Evolutionary conservation across 2,888 invertebrate genomes (phyloP).

Genomic region (Limenitis camilla): DNA sequence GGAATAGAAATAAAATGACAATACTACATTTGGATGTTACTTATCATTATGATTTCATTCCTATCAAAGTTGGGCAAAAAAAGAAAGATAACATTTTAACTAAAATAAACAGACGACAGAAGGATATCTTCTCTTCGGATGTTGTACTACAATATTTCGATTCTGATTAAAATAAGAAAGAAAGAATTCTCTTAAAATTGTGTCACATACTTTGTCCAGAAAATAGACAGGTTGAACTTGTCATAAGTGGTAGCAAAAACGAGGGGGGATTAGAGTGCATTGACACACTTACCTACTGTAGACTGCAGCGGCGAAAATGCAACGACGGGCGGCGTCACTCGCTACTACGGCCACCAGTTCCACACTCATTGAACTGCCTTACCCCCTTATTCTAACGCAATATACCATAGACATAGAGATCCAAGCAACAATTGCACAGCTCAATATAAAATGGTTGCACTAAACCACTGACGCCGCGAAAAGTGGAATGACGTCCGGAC

Average conservation of each 20-base stretch:
- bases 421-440: slow-evolving; percentile 33
- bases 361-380: slow-evolving; percentile 43
- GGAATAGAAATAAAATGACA: too few relatives aligned
- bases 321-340: slow-evolving; percentile 51
- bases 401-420: slow-evolving; percentile 28
- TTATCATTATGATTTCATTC: too few relatives aligned
- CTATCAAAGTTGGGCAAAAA: too few relatives aligned
- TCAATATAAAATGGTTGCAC: slow-evolving; percentile 43
- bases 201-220: slow-evolving; percentile 24
- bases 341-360: slow-evolving; percentile 51
- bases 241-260: slow-evolving; percentile 62
- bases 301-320: slow-evolving; percentile 66
- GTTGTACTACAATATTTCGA: too few relatives aligned
- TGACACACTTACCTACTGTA: slow-evolving; percentile 72
- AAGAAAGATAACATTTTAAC: too few relatives aligned
- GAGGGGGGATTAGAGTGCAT: slow-evolving; percentile 68
- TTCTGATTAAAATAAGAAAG: too few relatives aligned
- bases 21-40: too few relatives aligned
- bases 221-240: slow-evolving; percentile 59
- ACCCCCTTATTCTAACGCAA: slow-evolving; percentile 24
- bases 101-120: too few relatives aligned
- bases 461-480: slow-evolving; percentile 64
- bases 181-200: too few relatives aligned
- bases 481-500: slow-evolving; percentile 72
- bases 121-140: too few relatives aligned